Base-by-base conservation (phyloP, 2,797 vertebrate genomes). In the Sebastes itinus region DNA sequence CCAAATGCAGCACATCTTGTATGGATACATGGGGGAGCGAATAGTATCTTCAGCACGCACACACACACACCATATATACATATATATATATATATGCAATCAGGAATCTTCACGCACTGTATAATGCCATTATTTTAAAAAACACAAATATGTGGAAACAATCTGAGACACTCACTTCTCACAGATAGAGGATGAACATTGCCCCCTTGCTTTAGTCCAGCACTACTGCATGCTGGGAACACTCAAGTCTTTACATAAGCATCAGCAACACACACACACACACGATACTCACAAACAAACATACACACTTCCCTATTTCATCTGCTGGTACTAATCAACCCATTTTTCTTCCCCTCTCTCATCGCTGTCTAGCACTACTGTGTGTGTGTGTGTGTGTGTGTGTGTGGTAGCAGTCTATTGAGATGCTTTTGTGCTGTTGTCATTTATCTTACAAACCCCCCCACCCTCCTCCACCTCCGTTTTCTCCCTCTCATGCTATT, bases 191-290 rank as follows among this genome's bases (percentile, higher is more conserved):
- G 93, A 89, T 80, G 74, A 92, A 94, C 92, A 94, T 89, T 92
- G 92, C 94, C 94, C 85, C 94, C 94, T 93, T 88, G 90, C 84
- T 94, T 88, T 75, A 62, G 64, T 28, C n/a, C 2, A 54, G 73
- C 20, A 38, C 66, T 32, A 92, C 87, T 92, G 81, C 92, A 90
- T 1, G 52, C 66, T 68, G 38, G 49, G 14, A 1, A 27, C 22
- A 22, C 63, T 80, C 54, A 7, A 38, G 81, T 70, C 67, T 87
- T 86, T 76, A 82, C 82, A 84, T 66, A 79, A 85, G 69, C 69
- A 65, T 73, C 78, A 73, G 1, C 35, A 33, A 4, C 55, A 66
- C 66, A 68, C 67, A 73, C 49, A 69, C 42, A 49, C 46, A n/a
- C 81, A 79, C 88, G 10, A 52, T n/a, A 3, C 38, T 3, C 81